Evolutionary conservation across 2,797 vertebrate species (phyloP).

Genomic region (Anisognathus igniventris): DNA sequence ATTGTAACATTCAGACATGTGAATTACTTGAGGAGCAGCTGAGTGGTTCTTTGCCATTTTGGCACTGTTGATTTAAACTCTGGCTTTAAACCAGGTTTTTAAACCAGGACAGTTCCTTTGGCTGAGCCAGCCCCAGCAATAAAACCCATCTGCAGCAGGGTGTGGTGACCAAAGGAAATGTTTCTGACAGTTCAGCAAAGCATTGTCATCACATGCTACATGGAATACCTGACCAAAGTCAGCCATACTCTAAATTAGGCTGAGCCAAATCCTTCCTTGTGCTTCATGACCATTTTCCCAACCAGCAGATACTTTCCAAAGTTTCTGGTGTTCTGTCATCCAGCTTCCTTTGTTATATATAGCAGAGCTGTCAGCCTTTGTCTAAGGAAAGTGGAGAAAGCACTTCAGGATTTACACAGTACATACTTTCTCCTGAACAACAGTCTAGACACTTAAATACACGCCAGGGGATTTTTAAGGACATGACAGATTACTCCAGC

Average conservation of each 20-base stretch:
- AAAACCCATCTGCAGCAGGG: conserved; percentile 52
- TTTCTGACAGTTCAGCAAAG: conserved; percentile 40
- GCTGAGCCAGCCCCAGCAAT: not conserved
- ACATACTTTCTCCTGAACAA: not conserved
- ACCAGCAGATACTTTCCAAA: not conserved
- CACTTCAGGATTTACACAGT: not conserved
- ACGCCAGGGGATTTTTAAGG: not conserved
- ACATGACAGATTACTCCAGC: not conserved
- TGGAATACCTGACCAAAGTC: not conserved
- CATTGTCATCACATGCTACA: not conserved
- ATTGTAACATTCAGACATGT: not conserved
- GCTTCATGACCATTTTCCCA: not conserved
- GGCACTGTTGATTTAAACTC: not conserved
- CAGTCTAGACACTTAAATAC: not conserved
- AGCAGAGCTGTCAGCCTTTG: not conserved
- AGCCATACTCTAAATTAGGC: not conserved
- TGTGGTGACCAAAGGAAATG: conserved; percentile 39
- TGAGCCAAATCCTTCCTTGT: not conserved
- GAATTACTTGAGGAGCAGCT: not conserved
- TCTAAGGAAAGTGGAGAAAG: not conserved
- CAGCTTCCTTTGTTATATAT: not conserved
- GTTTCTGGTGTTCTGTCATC: not conserved
- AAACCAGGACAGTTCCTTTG: not conserved
- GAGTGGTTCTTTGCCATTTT: not conserved
- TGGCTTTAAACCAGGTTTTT: not conserved